A percentile compares a stretch with the other conserved stretches of the same genome.
Conservation (phyloP, 1,140 invertebrate genomes). For the Dufourea novaeangliae region DNA sequence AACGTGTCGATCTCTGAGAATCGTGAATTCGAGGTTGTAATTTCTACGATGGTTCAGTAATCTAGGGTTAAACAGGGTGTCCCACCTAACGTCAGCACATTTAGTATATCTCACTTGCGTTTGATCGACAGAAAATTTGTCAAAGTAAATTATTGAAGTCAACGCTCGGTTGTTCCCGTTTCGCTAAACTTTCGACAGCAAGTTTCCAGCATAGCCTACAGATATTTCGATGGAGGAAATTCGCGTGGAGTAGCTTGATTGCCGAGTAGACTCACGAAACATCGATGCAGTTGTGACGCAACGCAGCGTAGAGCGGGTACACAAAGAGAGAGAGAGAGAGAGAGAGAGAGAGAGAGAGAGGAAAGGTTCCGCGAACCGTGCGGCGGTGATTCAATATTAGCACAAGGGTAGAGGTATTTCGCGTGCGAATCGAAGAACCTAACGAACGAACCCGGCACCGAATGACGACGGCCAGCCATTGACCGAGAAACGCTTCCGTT, state of each 20-base stretch:
- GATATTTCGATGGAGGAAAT: not conserved
- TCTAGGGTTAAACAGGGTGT: no score
- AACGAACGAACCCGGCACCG: not conserved
- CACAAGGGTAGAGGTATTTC: not conserved
- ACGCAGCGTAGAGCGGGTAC: not conserved
- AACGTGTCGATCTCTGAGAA: no score
- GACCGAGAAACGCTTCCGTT: slow-evolving; percentile 6
- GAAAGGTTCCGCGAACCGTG: not conserved
- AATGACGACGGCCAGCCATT: no score
- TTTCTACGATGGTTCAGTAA: no score
- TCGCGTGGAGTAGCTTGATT: not conserved
- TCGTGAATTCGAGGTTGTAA: no score
- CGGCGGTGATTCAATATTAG: slow-evolving; percentile 17
- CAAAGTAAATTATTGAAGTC: no score
- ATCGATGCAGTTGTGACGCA: not conserved
- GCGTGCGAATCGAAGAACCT: slow-evolving; percentile 1
- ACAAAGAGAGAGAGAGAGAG: no score
- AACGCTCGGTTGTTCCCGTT: no score
- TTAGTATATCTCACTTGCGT: no score
- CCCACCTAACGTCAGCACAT: no score
- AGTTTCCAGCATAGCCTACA: not conserved
- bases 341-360: no score
- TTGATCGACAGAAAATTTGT: no score
- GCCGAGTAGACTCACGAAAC: not conserved
- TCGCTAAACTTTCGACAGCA: not conserved